These are phyloP conservation scores for Empidonax traillii DNA, from an alignment of 2,113 vertebrate genomes.

Conservation along the genomic window DNA sequence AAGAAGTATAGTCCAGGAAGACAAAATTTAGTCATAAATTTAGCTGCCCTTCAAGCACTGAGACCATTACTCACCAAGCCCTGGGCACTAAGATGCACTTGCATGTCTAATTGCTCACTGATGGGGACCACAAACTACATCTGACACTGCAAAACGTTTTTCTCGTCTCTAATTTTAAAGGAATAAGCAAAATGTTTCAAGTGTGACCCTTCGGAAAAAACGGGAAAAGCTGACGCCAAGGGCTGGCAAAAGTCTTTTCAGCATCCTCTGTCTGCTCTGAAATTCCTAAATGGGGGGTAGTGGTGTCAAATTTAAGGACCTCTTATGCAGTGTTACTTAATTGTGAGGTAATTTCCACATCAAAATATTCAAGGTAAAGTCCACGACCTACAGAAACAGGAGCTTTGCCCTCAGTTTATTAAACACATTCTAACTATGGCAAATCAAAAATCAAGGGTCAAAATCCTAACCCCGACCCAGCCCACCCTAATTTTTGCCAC, in stretches of 20 bases:
- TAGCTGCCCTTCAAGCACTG: not conserved
- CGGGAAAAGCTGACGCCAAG: not conserved
- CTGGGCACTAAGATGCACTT: not conserved
- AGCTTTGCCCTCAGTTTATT: not conserved
- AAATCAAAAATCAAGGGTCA: not conserved
- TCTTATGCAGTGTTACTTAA: not conserved
- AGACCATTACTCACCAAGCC: not conserved
- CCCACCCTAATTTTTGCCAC: not conserved
- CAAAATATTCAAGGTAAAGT: conserved; percentile 9
- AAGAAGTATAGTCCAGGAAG: not conserved
- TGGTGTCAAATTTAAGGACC: not conserved
- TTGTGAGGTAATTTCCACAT: conserved; percentile 2
- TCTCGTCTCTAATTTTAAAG: not conserved
- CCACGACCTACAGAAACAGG: not conserved
- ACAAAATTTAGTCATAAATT: not conserved
- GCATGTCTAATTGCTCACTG: not conserved
- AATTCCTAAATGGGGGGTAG: not conserved
- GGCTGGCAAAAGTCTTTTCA: not conserved
- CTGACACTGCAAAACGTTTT: not conserved
- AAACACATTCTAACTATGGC: not conserved
- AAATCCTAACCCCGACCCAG: not conserved
- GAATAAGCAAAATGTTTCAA: not conserved
- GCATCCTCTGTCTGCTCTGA: not conserved
- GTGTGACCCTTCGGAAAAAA: not conserved
- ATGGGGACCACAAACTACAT: not conserved